A percentile compares a stretch with the other conserved stretches of the same genome.
Conservation (phyloP, 2,888 invertebrate species). For the Agelastica alni region DNA sequence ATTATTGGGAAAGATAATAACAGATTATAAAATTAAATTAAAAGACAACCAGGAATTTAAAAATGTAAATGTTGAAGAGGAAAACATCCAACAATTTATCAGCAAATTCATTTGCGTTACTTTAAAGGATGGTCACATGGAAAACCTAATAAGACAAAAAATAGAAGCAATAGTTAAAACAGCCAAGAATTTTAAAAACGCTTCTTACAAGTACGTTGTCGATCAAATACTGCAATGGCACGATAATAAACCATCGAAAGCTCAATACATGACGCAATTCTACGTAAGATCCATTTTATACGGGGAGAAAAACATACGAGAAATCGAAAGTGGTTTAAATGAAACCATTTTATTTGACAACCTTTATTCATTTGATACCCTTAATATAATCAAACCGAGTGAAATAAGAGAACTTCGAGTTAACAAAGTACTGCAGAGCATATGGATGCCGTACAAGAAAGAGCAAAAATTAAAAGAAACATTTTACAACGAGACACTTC, state of each 20-base stretch:
- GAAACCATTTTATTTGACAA: background rate
- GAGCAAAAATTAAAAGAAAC: slow-evolving; percentile 3
- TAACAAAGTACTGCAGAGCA: slow-evolving; percentile 1
- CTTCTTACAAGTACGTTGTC: slow-evolving; percentile 2
- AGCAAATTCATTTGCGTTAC: background rate
- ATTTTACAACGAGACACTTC: background rate
- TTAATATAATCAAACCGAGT: background rate
- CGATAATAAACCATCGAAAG: background rate
- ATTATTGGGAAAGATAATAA: background rate
- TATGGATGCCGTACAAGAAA: background rate
- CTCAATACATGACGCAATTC: background rate
- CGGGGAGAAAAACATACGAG: background rate
- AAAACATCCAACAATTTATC: background rate
- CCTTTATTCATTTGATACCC: background rate
- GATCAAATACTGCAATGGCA: slow-evolving; percentile 4
- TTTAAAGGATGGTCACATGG: background rate
- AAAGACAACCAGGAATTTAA: background rate
- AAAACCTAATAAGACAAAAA: background rate
- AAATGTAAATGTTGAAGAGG: background rate
- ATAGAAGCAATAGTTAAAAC: background rate
- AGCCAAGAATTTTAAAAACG: too few species aligned
- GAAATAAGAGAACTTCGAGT: background rate
- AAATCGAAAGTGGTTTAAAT: background rate
- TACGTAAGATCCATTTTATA: slow-evolving; percentile 5
- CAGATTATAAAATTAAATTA: slow-evolving; percentile 1